These are phyloP conservation scores for Caradrina clavipalpis DNA, from an alignment of 2,888 invertebrate genomes.

Conservation along the genomic window DNA sequence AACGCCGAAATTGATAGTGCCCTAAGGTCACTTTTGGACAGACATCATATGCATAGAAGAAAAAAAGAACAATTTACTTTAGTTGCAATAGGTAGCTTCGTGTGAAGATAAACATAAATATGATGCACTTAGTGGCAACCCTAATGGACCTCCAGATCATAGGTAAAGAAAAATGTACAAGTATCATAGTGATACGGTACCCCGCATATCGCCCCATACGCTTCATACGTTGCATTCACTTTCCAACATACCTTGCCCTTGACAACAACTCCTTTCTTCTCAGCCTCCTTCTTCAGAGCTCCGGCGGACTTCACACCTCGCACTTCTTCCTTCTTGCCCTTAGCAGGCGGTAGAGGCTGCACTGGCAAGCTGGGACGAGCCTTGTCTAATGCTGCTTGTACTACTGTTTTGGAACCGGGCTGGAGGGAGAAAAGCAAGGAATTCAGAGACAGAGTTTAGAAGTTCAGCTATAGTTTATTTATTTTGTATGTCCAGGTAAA, in stretches of 20 bases:
- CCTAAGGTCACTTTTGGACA: too few relatives aligned
- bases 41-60: too few relatives aligned
- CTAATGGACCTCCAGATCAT: too few relatives aligned
- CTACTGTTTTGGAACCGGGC: slow-evolving; percentile 94
- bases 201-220: too few relatives aligned
- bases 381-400: slow-evolving; percentile 96
- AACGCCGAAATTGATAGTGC: too few relatives aligned
- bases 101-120: too few relatives aligned
- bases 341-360: slow-evolving; percentile 93
- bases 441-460: neutral
- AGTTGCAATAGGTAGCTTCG: too few relatives aligned
- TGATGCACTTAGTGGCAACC: too few relatives aligned
- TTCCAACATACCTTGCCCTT: slow-evolving; percentile 89
- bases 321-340: slow-evolving; percentile 91
- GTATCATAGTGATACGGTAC: too few relatives aligned
- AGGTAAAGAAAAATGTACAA: too few relatives aligned
- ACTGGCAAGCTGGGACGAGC: slow-evolving; percentile 96
- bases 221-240: neutral
- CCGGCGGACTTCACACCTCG: slow-evolving; percentile 92
- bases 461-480: neutral
- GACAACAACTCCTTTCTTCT: slow-evolving; percentile 86
- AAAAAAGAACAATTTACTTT: too few relatives aligned
- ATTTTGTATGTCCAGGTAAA: neutral
- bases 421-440: slow-evolving; percentile 65
- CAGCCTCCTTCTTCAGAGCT: slow-evolving; percentile 88